phyloP scores from a whole-genome alignment of 2,113 vertebrate species.

The Paraplagusia blochii region DNA sequence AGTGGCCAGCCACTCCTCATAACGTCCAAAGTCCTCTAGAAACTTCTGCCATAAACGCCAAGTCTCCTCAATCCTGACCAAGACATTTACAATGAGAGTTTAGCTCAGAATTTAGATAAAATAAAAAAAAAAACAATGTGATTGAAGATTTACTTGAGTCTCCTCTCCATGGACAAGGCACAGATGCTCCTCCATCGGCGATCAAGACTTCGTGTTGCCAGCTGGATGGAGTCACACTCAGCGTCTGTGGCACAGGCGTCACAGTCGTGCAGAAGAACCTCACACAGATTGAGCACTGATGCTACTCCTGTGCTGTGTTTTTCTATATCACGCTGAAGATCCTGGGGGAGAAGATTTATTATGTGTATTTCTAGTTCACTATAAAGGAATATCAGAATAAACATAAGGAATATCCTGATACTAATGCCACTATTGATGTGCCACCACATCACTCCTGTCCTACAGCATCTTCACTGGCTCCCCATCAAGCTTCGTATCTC shows the following conservation, averaged over 20 bases:
- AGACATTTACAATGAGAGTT: not conserved
- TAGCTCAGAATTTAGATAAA: not conserved
- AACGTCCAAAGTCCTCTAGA: slow-evolving; percentile 88
- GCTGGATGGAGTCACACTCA: slow-evolving; percentile 96
- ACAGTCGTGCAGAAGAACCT: slow-evolving; percentile 95
- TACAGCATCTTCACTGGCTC: too few relatives aligned
- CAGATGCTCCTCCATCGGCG: slow-evolving; percentile 97
- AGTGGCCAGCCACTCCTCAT: slow-evolving; percentile 87
- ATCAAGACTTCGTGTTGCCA: slow-evolving; percentile 91
- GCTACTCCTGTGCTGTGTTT: slow-evolving; percentile 96
- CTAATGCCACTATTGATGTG: too few relatives aligned
- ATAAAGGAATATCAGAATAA: not conserved
- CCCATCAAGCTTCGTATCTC: too few relatives aligned
- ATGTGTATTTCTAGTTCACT: not conserved
- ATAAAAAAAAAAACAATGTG: not conserved
- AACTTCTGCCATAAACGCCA: slow-evolving; percentile 98
- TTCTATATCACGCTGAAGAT: slow-evolving; percentile 95
- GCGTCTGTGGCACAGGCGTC: slow-evolving; percentile 94
- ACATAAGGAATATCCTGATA: too few relatives aligned
- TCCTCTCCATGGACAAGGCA: slow-evolving; percentile 93
- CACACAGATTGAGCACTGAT: slow-evolving; percentile 95
- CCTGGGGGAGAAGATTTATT: slow-evolving; percentile 68
- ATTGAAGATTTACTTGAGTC: slow-evolving; percentile 81
- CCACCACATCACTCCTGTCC: too few relatives aligned
- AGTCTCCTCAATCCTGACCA: slow-evolving; percentile 91